A percentile compares a stretch with the other conserved stretches of the same genome.
Evolutionary conservation across 2,113 vertebrate genomes (phyloP).

Genomic region (Pyrgilauda ruficollis): DNA sequence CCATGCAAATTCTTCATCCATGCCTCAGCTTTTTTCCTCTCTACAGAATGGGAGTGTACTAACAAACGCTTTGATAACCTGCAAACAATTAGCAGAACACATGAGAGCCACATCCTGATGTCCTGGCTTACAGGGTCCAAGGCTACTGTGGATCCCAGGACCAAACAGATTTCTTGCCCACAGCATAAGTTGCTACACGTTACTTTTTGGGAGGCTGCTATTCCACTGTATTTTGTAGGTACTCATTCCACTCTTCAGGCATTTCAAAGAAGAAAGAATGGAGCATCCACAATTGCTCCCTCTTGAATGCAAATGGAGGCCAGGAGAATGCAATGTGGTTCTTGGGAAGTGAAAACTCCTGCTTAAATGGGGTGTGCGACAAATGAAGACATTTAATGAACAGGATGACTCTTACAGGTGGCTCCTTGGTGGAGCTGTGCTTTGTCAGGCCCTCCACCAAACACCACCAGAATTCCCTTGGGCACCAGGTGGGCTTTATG

Average conservation of each 20-base stretch:
- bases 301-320: accelerated
- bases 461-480: not conserved
- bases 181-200: not conserved
- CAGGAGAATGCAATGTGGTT: not conserved
- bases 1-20: not conserved
- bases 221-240: not conserved
- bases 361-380: accelerated
- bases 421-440: not conserved
- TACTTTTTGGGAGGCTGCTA: not conserved
- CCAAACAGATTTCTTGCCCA: not conserved
- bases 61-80: not conserved
- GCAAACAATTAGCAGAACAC: not conserved
- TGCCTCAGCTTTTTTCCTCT: not conserved
- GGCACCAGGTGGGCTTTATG: not conserved
- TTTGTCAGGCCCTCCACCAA: not conserved
- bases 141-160: not conserved
- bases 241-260: not conserved
- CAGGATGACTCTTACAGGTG: not conserved
- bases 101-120: not conserved
- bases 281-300: not conserved
- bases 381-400: not conserved
- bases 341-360: not conserved
- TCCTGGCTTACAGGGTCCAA: not conserved
- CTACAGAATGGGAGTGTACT: not conserved
- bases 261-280: not conserved